These are phyloP conservation scores for Platygyra sinensis DNA, from an alignment of 64 coral and sea anemone genomes.

Conservation along the genomic window DNA sequence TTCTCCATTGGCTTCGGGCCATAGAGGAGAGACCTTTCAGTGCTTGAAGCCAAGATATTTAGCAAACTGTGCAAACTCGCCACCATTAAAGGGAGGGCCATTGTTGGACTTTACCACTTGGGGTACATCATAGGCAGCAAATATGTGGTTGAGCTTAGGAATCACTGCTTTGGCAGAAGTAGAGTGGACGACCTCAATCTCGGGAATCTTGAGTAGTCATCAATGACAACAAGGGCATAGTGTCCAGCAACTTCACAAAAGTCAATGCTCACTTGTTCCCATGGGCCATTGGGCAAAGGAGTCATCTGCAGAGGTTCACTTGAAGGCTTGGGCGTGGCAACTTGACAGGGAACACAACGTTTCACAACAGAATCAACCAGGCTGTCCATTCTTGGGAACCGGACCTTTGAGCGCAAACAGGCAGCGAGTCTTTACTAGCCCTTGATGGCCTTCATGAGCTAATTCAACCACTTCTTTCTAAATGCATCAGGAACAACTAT, in stretches of 20 bases:
- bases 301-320: too few species aligned
- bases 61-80: too few species aligned
- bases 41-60: too few species aligned
- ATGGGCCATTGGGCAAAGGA: too few species aligned
- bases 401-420: slow-evolving; percentile 34
- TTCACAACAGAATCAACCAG: neutral
- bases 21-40: too few species aligned
- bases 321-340: neutral
- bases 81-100: neutral
- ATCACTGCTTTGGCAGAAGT: slow-evolving; percentile 28
- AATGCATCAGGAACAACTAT: slow-evolving; percentile 13
- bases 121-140: slow-evolving; percentile 1
- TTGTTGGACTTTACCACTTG: slow-evolving; percentile 26
- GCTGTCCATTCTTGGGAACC: slow-evolving; percentile 38
- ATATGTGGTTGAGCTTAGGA: neutral
- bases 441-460: slow-evolving; percentile 31
- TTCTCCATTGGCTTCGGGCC: too few species aligned
- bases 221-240: slow-evolving; percentile 34
- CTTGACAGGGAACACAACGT: slow-evolving; percentile 56
- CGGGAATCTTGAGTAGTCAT: slow-evolving; percentile 51
- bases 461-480: too few species aligned
- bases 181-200: slow-evolving; percentile 20
- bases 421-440: slow-evolving; percentile 30
- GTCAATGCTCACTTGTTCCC: too few species aligned
- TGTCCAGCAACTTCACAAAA: slow-evolving; percentile 42